These are phyloP conservation scores for Brienomyrus brachyistius DNA, from an alignment of 2,113 vertebrate species.

Conservation along the genomic window DNA sequence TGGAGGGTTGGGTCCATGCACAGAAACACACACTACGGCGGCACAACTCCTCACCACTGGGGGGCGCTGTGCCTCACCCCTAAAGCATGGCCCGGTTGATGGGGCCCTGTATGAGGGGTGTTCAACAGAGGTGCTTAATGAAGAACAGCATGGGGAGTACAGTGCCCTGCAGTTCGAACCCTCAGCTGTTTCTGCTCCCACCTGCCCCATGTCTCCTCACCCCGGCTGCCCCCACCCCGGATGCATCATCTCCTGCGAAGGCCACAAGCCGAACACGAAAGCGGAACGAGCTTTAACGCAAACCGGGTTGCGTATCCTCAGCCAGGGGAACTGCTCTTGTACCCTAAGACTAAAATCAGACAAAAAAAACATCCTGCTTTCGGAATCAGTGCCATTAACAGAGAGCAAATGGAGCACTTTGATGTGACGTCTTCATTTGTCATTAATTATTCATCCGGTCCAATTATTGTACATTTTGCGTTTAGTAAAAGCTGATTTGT, in stretches of 20 bases:
- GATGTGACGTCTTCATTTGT: slow-evolving; percentile 1
- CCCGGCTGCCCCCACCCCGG: not conserved
- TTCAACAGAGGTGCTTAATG: not conserved
- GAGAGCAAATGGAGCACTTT: not conserved
- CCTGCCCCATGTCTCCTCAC: not conserved
- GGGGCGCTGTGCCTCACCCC: not conserved
- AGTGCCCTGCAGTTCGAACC: not conserved
- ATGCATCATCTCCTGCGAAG: not conserved
- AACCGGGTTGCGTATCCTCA: not conserved
- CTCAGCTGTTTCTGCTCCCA: not conserved
- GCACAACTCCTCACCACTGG: not conserved
- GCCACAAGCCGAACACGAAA: not conserved
- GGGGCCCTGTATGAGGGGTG: not conserved
- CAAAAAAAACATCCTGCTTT: not conserved
- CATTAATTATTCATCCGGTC: slow-evolving; percentile 24
- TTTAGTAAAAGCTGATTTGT: slow-evolving; percentile 28
- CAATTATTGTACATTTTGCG: slow-evolving; percentile 36
- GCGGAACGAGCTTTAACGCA: not conserved
- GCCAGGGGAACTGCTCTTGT: not conserved
- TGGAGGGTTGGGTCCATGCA: not conserved
- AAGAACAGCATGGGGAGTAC: not conserved
- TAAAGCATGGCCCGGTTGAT: not conserved
- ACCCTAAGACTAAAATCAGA: not conserved
- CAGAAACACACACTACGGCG: not conserved
- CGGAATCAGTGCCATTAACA: not conserved